Evolutionary conservation across 2,888 invertebrate genomes (phyloP).

Genomic region (Halocaridina rubra): DNA sequence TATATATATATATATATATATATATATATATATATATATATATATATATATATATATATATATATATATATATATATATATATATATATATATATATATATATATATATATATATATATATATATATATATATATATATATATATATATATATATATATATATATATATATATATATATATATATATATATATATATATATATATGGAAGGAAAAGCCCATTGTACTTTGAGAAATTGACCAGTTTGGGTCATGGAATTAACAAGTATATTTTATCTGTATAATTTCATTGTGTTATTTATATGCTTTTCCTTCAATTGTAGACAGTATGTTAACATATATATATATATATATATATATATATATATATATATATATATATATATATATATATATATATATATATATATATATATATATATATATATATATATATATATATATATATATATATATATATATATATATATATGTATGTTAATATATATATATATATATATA

Average conservation of each 20-base stretch:
- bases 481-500: background rate
- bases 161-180: background rate
- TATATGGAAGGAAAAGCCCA: too few relatives aligned
- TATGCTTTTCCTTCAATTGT: too few relatives aligned
- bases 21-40: background rate
- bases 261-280: too few relatives aligned
- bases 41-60: background rate
- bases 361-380: background rate
- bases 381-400: conserved; percentile 2
- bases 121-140: conserved; percentile 4
- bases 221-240: too few relatives aligned
- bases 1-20: background rate
- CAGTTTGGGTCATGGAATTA: too few relatives aligned
- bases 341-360: conserved; percentile 4
- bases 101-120: conserved; percentile 1
- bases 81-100: background rate
- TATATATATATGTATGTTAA: background rate
- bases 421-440: conserved; percentile 5
- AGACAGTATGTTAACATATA: too few relatives aligned
- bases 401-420: background rate
- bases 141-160: conserved; percentile 4
- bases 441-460: conserved; percentile 5
- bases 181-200: conserved; percentile 5
- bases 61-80: background rate
- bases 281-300: too few relatives aligned